Evolutionary conservation across 2,113 vertebrate genomes (phyloP).

Genomic region (Todiramphus saurophagus): DNA sequence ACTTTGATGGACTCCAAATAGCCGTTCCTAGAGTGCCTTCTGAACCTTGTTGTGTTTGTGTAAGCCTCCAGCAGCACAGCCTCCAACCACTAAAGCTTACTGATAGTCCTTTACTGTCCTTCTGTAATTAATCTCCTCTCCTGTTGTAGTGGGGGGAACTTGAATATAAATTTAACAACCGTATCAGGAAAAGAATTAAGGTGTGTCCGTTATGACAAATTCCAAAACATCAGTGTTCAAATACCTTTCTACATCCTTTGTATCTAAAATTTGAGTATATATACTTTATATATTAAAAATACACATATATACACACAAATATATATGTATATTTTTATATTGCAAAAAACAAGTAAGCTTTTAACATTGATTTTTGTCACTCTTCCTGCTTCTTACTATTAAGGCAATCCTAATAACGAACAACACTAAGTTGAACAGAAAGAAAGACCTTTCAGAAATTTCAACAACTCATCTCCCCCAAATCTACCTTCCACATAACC

Average conservation of each 20-base stretch:
- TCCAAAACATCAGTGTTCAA: not conserved
- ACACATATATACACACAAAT: too few relatives aligned
- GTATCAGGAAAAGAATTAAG: not conserved
- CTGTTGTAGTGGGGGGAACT: not conserved
- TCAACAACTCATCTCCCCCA: not conserved
- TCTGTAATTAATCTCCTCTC: not conserved
- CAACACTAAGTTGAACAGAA: not conserved
- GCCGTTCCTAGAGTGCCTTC: not conserved
- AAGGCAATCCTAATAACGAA: not conserved
- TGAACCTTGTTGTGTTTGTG: not conserved
- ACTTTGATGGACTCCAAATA: not conserved
- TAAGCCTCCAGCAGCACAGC: not conserved
- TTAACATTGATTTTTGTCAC: not conserved
- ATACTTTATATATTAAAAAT: too few relatives aligned
- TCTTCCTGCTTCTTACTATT: not conserved
- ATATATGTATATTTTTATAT: too few relatives aligned
- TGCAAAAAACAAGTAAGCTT: not conserved
- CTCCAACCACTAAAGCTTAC: not conserved
- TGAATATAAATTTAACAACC: not conserved
- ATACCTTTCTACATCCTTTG: not conserved
- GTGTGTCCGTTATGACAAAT: not conserved
- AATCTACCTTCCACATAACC: not conserved
- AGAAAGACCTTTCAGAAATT: not conserved
- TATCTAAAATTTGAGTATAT: not conserved
- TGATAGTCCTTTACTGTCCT: not conserved